Evolutionary conservation across 2,113 vertebrate species (phyloP), one percentile per base, ranked within the genome.

Genomic region (Aegotheles bennettii): DNA sequence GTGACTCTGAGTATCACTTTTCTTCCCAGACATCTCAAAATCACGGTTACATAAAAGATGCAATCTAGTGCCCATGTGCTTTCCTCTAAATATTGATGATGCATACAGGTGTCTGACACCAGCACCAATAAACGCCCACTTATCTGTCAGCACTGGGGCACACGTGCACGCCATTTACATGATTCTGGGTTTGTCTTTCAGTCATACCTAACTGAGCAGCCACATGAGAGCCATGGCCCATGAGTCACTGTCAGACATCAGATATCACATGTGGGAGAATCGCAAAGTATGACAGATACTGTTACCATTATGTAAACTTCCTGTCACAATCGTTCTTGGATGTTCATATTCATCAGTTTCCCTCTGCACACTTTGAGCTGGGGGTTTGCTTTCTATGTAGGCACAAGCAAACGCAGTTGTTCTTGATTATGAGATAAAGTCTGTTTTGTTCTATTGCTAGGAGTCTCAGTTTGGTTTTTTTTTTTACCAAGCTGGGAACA

Each of bases 211-310:
- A 64, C 54, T 70, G 95, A 87, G 93, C 84, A 90, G 84, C 92
- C 80, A 81, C 75, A 65, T 11, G 94, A 94, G 73, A 89, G 68
- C 93, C 65, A 1, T 19, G 64, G 95, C 82, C 82, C 35, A 1
- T 93, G 95, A 96, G 89, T 95, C 94, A 93, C 89, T 75, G 75
- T 84, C 95, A 94, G 67, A 87, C 92, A 76, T 94, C 94, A 90
- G 69, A 57, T 92, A 82, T 92, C 86, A 90, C 73, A 76, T 94
- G 90, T 84, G 88, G 96, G 96, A 97, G 94, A 97, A 97, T 86
- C 71, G 89, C 95, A 90, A 70, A 63, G 71, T 29, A 56, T 84
- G 83, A 94, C 92, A 95, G 93, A 95, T 87, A 76, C 92, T 93
- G 94, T 71, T 94, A 78, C 83, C 51, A 85, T 75, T 84, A 82